Conservation (phyloP, 2,797 vertebrate genomes). For the Anabas testudineus region DNA sequence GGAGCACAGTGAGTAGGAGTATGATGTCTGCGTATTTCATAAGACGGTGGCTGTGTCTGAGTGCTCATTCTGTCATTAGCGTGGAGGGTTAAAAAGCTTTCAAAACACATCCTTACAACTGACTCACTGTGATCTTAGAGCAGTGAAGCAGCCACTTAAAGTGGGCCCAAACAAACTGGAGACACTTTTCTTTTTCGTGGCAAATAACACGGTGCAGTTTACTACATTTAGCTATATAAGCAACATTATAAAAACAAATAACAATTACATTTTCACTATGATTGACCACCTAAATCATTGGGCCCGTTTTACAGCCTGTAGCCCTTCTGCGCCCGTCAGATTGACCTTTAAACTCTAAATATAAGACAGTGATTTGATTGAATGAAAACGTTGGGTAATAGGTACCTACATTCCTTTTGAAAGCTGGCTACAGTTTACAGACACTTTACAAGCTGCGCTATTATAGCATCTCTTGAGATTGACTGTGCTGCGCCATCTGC, state of each 20-base stretch:
- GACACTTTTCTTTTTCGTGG: slow-evolving; percentile 14
- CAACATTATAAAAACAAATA: slow-evolving; percentile 33
- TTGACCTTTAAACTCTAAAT: slow-evolving; percentile 47
- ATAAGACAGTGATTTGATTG: slow-evolving; percentile 15
- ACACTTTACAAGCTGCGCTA: slow-evolving; percentile 3
- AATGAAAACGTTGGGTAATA: slow-evolving; percentile 23
- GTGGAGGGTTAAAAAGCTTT: slow-evolving; percentile 69
- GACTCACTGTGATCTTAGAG: slow-evolving; percentile 61
- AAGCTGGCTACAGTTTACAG: neutral
- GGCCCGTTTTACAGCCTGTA: slow-evolving; percentile 21
- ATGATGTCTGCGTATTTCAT: slow-evolving; percentile 70
- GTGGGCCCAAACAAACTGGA: slow-evolving; percentile 16
- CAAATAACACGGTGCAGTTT: slow-evolving; percentile 2
- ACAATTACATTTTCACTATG: slow-evolving; percentile 33
- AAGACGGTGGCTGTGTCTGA: slow-evolving; percentile 65
- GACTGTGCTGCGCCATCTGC: neutral
- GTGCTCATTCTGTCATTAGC: slow-evolving; percentile 68
- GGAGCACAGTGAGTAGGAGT: slow-evolving; percentile 72
- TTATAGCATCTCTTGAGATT: neutral
- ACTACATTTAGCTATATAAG: slow-evolving; percentile 33
- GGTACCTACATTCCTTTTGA: slow-evolving; percentile 1
- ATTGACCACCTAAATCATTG: slow-evolving; percentile 40
- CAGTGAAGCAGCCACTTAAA: slow-evolving; percentile 39
- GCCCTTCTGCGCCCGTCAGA: slow-evolving; percentile 14
- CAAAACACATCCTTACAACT: slow-evolving; percentile 48